phyloP scores from a whole-genome alignment of 2,797 vertebrate species.

The Melanotaenia parkinsoni region DNA sequence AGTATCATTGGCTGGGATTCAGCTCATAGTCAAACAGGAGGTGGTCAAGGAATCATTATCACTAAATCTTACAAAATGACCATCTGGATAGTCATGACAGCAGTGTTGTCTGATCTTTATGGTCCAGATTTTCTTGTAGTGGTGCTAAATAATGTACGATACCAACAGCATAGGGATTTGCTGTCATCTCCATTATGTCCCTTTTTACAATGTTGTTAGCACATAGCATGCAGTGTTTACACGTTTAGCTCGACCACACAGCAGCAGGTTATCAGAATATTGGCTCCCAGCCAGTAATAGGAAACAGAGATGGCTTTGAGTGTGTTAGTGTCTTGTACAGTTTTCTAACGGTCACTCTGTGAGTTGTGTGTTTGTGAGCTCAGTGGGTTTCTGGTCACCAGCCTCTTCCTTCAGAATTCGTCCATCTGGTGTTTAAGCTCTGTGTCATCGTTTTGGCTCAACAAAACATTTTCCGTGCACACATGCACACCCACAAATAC shows the following conservation, averaged over 20 bases:
- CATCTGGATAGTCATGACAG: neutral
- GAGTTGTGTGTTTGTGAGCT: constrained; percentile 9
- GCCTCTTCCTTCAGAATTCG: constrained; percentile 35
- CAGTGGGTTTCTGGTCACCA: constrained; percentile 41
- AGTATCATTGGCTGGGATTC: neutral
- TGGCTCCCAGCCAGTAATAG: neutral
- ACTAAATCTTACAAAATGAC: neutral
- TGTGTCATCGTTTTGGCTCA: constrained; percentile 35
- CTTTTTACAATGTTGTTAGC: neutral
- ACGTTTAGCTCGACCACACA: neutral
- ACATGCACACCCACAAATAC: neutral
- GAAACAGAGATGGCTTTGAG: constrained; percentile 6
- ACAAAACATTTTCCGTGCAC: constrained; percentile 28
- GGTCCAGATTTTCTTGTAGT: neutral
- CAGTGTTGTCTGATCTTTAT: neutral
- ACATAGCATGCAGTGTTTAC: no score
- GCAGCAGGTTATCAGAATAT: constrained; percentile 4
- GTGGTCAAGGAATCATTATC: neutral
- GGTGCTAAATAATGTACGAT: neutral
- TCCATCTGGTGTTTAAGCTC: constrained; percentile 65
- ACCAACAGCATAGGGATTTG: neutral
- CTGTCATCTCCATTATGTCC: neutral
- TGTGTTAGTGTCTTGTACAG: constrained; percentile 17
- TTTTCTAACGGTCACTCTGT: neutral
- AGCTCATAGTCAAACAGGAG: neutral